phyloP scores from a whole-genome alignment of 2,113 vertebrate genomes.

The Pseudorectes ferrugineus region DNA sequence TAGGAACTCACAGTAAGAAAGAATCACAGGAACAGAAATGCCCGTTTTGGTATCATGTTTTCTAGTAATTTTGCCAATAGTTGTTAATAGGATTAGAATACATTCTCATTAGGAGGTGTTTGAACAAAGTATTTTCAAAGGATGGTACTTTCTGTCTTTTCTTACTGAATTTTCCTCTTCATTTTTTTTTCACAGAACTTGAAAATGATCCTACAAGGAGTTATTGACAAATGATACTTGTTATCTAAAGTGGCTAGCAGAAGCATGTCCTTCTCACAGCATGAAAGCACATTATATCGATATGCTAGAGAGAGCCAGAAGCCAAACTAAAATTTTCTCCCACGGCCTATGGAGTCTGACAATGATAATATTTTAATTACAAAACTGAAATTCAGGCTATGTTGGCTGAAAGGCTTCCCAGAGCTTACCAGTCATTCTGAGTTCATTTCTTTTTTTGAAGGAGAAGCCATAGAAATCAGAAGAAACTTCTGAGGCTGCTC shows the following conservation, averaged over 20 bases:
- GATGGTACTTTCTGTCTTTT: not conserved
- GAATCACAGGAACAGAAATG: not conserved
- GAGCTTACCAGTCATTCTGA: not conserved
- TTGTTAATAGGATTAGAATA: not conserved
- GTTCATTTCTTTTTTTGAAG: not conserved
- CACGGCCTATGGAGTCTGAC: not conserved
- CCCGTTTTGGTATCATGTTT: not conserved
- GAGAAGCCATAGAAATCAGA: not conserved
- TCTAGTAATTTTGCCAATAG: not conserved
- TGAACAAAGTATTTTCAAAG: not conserved
- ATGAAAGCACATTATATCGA: not conserved
- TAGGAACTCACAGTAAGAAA: not conserved
- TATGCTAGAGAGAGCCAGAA: not conserved
- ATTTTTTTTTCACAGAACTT: not conserved
- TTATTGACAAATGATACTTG: not conserved
- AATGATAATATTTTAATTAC: conserved; percentile 12
- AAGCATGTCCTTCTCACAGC: not conserved
- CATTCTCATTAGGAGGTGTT: not conserved
- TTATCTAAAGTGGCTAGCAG: not conserved
- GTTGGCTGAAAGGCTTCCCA: not conserved
- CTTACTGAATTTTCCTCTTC: not conserved
- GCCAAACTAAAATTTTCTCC: not conserved
- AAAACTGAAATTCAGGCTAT: not conserved
- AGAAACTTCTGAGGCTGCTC: not conserved
- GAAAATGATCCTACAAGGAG: not conserved